Evolutionary conservation across 2,113 vertebrate genomes (phyloP).

Genomic region (human (Homo sapiens)): DNA sequence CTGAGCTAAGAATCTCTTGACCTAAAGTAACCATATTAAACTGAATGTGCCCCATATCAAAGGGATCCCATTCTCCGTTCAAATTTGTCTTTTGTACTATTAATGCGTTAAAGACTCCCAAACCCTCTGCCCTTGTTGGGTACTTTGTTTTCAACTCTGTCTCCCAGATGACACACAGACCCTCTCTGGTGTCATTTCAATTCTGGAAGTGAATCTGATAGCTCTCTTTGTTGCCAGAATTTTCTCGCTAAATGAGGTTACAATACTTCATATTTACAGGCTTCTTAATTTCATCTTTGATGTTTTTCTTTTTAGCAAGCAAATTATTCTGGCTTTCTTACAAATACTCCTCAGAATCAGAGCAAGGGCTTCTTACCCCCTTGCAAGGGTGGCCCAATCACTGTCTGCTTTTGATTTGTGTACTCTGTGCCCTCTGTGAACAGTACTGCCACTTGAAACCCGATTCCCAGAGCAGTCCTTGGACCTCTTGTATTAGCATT

Average conservation of each 20-base stretch:
- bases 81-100: background rate
- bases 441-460: background rate
- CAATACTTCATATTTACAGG: background rate
- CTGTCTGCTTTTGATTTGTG: background rate
- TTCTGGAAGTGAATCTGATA: conserved; percentile 39
- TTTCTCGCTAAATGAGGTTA: conserved; percentile 44
- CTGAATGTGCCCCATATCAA: background rate
- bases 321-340: conserved; percentile 19
- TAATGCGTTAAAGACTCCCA: background rate
- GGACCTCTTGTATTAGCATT: background rate
- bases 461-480: background rate
- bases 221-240: conserved; percentile 8
- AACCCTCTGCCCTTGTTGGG: background rate
- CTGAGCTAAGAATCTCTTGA: background rate
- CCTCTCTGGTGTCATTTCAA: conserved; percentile 36
- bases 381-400: background rate
- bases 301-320: conserved; percentile 1
- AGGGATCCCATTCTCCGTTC: background rate
- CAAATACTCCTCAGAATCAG: background rate
- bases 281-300: background rate
- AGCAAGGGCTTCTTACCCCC: background rate
- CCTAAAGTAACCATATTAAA: background rate
- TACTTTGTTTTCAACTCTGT: background rate
- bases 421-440: background rate
- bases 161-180: background rate